Percentiles rank a stretch among this genome's conserved stretches.
These are phyloP conservation scores for Hylaeus volcanicus DNA, from an alignment of 1,140 invertebrate species.

Conservation along the genomic window DNA sequence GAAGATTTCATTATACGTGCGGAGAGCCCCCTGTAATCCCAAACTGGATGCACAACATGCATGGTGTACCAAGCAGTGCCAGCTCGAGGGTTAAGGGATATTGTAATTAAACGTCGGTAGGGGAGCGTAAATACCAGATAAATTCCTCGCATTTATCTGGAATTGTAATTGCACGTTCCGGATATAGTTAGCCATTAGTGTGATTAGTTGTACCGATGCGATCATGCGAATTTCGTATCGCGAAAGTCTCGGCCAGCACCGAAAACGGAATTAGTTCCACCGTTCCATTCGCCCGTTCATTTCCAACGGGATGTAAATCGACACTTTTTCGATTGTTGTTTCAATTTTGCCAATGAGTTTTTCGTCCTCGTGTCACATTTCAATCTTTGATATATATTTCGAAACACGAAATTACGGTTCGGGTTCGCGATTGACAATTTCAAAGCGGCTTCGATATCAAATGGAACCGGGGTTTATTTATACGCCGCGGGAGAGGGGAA, in stretches of 20 bases:
- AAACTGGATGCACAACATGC: neutral
- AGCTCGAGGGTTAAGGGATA: conserved; percentile 11
- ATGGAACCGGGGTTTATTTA: neutral
- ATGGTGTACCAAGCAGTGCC: neutral
- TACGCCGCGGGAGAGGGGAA: neutral
- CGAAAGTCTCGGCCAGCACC: neutral
- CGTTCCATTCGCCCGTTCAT: neutral
- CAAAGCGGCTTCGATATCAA: no score
- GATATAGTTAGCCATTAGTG: conserved; percentile 51
- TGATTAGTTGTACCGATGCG: conserved; percentile 69
- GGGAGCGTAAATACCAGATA: conserved; percentile 27
- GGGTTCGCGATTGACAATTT: neutral
- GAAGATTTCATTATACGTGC: no score
- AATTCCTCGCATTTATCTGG: conserved; percentile 39
- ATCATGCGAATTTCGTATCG: conserved; percentile 52
- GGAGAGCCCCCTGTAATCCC: neutral
- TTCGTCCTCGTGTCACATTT: neutral
- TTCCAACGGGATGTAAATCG: neutral
- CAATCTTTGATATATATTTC: neutral
- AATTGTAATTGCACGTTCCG: conserved; percentile 13
- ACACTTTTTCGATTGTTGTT: neutral
- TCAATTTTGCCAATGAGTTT: neutral
- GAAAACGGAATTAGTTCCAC: neutral
- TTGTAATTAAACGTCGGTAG: neutral
- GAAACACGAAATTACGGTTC: neutral